Evolutionary conservation across 2,888 invertebrate species (phyloP), one percentile per base, ranked within the genome.

Genomic region (Andrena minutula): DNA sequence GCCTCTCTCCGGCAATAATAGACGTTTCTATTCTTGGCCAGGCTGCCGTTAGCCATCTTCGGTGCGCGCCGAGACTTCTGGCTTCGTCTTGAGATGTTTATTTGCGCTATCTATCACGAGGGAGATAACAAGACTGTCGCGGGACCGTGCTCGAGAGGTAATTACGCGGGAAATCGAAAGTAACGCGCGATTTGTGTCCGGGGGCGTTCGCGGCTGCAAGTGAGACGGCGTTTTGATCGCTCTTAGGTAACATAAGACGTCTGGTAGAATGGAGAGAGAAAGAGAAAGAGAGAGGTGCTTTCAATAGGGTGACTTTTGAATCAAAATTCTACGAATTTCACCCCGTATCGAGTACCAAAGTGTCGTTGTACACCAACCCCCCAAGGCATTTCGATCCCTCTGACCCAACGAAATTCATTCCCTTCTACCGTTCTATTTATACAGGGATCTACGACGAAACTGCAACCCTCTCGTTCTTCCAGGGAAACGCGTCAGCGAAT

Each of bases 61-160:
- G 78, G 82, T 75, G 72, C 75, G 51, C 60, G 74, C 76, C 65
- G 63, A 69, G 74, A 75, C 84, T 85, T 69, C 87, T 87, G 83
- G 79, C 82, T 87, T 82, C 75, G 56, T 78, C 78, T 75, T 79
- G 87, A 83, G 82, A 87, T 87, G 85, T 87, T 87, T 87, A 87
- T 87, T 87, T 87, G 87, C 85, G 87, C 87, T 85, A 87, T 87
- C 83, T 85, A 87, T 87, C 87, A 87, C 86, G 79, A 32, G 83
- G 69, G 74, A 85, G 85, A 83, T 87, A 87, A 87, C 87, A 84
- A 85, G 79, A 85, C 87, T 87, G 87, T 87, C 87, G 82, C 77
- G 83, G 72, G 81, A 79, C 76, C 83, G 84, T 83, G 79, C 86
- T 70, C 64, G 69, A 58, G 58, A 81, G 81, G 78, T 83, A 87